phyloP scores from a whole-genome alignment of 2,888 invertebrate species.

The Eulithis prunata region DNA sequence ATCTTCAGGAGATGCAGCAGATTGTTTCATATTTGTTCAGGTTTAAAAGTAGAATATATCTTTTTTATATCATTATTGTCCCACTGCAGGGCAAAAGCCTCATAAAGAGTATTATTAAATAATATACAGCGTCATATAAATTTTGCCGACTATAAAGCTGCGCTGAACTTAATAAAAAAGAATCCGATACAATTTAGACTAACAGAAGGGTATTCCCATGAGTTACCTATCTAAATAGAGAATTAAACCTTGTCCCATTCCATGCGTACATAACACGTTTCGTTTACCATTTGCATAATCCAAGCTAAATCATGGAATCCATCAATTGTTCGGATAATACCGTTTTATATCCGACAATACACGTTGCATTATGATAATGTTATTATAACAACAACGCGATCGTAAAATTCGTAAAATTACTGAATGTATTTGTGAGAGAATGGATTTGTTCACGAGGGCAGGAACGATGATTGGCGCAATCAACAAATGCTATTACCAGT shows the following conservation, averaged over 20 bases:
- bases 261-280: conserved; percentile 42
- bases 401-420: conserved; percentile 29
- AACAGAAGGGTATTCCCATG: conserved; percentile 42
- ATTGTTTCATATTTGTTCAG: too few species aligned
- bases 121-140: too few species aligned
- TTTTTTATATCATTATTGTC: too few species aligned
- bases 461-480: conserved; percentile 30
- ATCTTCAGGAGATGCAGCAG: too few species aligned
- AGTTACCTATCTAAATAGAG: conserved; percentile 41
- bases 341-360: conserved; percentile 26
- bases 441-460: conserved; percentile 17
- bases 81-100: too few species aligned
- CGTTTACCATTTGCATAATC: conserved; percentile 46
- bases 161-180: background rate
- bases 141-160: too few species aligned
- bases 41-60: too few species aligned
- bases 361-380: conserved; percentile 27
- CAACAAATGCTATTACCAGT: conserved; percentile 28
- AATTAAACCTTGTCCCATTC: conserved; percentile 46
- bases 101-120: too few species aligned
- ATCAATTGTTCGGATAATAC: conserved; percentile 11
- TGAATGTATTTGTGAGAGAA: conserved; percentile 29
- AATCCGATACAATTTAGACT: conserved; percentile 12
- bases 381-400: conserved; percentile 23
- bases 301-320: conserved; percentile 43